Evolutionary conservation across 2,113 vertebrate genomes (phyloP).

Genomic region (Merops nubicus): DNA sequence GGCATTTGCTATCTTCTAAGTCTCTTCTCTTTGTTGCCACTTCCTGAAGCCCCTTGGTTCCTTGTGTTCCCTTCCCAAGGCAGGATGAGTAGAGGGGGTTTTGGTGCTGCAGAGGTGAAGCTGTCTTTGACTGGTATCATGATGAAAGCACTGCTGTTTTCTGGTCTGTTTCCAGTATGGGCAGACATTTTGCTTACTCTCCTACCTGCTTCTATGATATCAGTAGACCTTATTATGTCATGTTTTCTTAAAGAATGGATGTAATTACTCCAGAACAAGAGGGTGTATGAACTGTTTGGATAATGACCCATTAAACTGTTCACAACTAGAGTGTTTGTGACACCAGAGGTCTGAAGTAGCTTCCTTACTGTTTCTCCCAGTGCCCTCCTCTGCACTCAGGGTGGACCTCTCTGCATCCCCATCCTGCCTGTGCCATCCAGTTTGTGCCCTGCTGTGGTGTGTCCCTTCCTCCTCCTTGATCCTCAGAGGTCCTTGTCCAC

Average conservation of each 20-base stretch:
- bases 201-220: background rate
- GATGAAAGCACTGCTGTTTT: background rate
- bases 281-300: background rate
- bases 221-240: background rate
- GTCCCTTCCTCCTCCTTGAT: background rate
- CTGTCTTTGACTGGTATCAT: background rate
- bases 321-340: background rate
- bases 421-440: background rate
- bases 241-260: background rate
- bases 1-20: background rate
- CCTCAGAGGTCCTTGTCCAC: background rate
- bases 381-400: background rate
- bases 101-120: background rate
- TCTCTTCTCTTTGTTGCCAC: background rate
- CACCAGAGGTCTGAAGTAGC: background rate
- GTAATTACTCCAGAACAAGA: background rate
- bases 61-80: background rate
- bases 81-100: background rate
- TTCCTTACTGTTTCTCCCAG: background rate
- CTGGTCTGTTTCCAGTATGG: background rate
- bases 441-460: background rate
- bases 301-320: background rate
- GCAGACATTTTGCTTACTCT: background rate
- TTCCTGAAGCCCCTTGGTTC: background rate
- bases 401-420: background rate